Conservation (phyloP, 2,888 invertebrate genomes). For the Agrotis clavis region DNA sequence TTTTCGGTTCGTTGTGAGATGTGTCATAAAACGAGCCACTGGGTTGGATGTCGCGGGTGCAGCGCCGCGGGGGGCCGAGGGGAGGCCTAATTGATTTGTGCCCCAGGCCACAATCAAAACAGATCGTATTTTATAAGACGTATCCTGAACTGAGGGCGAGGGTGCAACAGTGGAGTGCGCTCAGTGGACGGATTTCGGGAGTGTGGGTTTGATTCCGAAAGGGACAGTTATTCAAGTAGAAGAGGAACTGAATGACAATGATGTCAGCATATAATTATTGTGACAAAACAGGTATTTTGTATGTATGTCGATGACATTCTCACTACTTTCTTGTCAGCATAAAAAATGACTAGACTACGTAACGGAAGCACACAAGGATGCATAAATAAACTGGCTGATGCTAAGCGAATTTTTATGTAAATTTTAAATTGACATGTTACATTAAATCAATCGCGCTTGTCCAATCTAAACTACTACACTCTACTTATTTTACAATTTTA, state of each 20-base stretch:
- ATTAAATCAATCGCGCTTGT: slow-evolving; percentile 53
- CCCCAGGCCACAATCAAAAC: slow-evolving; percentile 92
- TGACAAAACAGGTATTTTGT: too few relatives aligned
- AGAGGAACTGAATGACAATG: too few relatives aligned
- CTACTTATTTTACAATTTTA: slow-evolving; percentile 39
- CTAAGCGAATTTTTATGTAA: slow-evolving; percentile 35
- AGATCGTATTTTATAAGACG: slow-evolving; percentile 91
- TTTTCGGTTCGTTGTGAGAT: slow-evolving; percentile 84
- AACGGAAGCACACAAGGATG: slow-evolving; percentile 23
- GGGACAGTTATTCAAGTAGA: background rate
- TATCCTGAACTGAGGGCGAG: slow-evolving; percentile 85
- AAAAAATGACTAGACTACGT: slow-evolving; percentile 10
- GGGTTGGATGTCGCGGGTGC: slow-evolving; percentile 87
- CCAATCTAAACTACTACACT: slow-evolving; percentile 16
- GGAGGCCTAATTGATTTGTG: slow-evolving; percentile 91
- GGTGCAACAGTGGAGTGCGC: slow-evolving; percentile 71
- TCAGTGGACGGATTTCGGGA: slow-evolving; percentile 39
- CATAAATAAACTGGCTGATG: slow-evolving; percentile 20
- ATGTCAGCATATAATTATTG: too few relatives aligned
- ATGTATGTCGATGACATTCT: background rate
- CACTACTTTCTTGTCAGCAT: background rate
- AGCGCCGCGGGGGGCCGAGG: slow-evolving; percentile 82
- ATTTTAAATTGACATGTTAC: slow-evolving; percentile 51
- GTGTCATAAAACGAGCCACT: slow-evolving; percentile 91
- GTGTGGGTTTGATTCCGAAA: slow-evolving; percentile 76